phyloP scores from a whole-genome alignment of 2,888 invertebrate genomes.

The Nymphalis urticae region DNA sequence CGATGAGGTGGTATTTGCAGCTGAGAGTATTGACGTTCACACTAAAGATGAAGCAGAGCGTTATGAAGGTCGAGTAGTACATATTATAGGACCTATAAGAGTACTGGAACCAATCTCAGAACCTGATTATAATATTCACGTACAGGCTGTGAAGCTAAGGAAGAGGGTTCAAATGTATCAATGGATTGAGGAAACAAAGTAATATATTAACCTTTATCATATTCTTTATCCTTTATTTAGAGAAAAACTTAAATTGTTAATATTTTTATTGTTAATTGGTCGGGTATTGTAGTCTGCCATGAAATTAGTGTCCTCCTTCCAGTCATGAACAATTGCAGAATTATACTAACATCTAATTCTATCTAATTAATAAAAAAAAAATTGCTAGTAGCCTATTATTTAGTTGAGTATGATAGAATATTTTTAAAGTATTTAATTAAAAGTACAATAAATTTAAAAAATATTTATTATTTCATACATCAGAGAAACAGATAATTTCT shows the following conservation, averaged over 20 bases:
- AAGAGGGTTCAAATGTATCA: conserved; percentile 96
- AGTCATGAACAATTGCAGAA: too few species aligned
- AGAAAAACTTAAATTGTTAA: not conserved
- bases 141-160: conserved; percentile 91
- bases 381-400: too few species aligned
- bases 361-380: too few species aligned
- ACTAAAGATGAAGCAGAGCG: conserved; percentile 84
- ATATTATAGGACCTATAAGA: conserved; percentile 87
- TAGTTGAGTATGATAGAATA: too few species aligned
- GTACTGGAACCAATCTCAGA: conserved; percentile 92
- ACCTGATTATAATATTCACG: conserved; percentile 91
- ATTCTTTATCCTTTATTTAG: not conserved
- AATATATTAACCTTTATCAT: conserved; percentile 43
- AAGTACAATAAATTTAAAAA: not conserved
- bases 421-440: not conserved
- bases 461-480: not conserved
- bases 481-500: conserved; percentile 59
- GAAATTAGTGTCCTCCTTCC: too few species aligned
- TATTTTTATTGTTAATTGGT: too few species aligned
- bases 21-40: conserved; percentile 84
- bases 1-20: conserved; percentile 85
- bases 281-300: too few species aligned
- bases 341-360: too few species aligned
- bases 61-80: conserved; percentile 88
- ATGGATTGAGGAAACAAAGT: conserved; percentile 92